phyloP scores from a whole-genome alignment of 1,140 invertebrate genomes.

The Littorina saxatilis region DNA sequence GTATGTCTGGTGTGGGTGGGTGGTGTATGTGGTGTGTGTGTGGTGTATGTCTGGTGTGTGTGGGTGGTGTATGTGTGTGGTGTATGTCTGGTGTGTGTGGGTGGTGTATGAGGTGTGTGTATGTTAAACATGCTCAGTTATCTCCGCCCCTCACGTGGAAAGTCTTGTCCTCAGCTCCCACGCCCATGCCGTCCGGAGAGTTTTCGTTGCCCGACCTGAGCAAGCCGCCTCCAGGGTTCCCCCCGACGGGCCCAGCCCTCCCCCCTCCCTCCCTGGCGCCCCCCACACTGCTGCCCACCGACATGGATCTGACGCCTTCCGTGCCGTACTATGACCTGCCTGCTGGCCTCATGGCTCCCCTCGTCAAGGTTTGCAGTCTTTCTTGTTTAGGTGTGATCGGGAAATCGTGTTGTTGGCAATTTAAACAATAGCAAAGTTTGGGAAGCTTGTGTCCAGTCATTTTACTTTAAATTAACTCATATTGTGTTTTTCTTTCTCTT shows the following conservation, averaged over 20 bases:
- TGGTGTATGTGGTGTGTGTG: no score
- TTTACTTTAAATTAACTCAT: no score
- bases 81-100: background rate
- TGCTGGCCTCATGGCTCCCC: slow-evolving; percentile 94
- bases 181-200: slow-evolving; percentile 46
- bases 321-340: slow-evolving; percentile 97
- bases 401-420: no score
- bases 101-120: background rate
- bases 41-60: slow-evolving; percentile 13
- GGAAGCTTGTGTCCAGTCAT: no score
- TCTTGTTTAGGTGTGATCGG: no score
- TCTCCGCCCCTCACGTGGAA: no score
- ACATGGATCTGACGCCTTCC: slow-evolving; percentile 83
- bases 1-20: no score
- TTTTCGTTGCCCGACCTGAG: slow-evolving; percentile 76
- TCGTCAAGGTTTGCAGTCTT: slow-evolving; percentile 90
- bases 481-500: no score
- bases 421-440: no score
- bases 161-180: slow-evolving; percentile 31
- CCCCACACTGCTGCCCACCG: slow-evolving; percentile 53
- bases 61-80: slow-evolving; percentile 5
- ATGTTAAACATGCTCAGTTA: no score
- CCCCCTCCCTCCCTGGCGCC: slow-evolving; percentile 77
- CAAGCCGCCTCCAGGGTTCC: slow-evolving; percentile 78
- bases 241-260: slow-evolving; percentile 46